Evolutionary conservation across 92 coral and sea anemone species (phyloP), one percentile per base, ranked within the genome.

Genomic region (Desmophyllum pertusum): DNA sequence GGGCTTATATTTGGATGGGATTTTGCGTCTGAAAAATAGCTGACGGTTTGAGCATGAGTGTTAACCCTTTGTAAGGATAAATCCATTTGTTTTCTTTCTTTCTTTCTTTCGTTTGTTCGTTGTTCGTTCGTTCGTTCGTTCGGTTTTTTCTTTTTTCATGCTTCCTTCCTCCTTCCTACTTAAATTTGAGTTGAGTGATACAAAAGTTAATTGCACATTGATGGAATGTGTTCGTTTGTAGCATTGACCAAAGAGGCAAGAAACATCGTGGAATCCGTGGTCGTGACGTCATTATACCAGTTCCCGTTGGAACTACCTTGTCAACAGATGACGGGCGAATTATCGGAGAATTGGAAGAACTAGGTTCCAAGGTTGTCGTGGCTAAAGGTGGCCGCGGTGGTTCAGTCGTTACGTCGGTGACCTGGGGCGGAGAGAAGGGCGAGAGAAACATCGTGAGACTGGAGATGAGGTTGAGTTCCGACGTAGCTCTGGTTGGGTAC

Each of bases 321-420:
- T 74, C 94, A 18, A 90, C 94, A 10, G 98, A 96, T 66, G 95
- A 94, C 37, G 94, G 95, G 3, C 91, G 78, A 21, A 66, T 96
- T 21, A 81, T 96, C 10, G 95, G 92, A 35, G 95, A 96, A 25
- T 79, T 96, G 84, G 90, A 91, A 35, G 87, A 89, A 41, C 70
- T 86, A 36, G 98, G 99, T 46, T 75, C 90, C 85, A 93, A 92
- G 72, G 76, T 94, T 42, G 87, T 86, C 27, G 97, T 96, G 53
- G 98, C 96, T n/a, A 84, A 71, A 77, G 99, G 99, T 40, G 99
- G 99, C 46, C 97, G 94, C 10, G 98, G 99, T 53, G 99, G 99
- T 59, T 91, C 87, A 37, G 94, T 98, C 1, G 69, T n/a, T n/a
- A n/a, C 91, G 9, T 92, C 93, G 43, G 93, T 86, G 36, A 93